Evolutionary conservation across 2,113 vertebrate genomes (phyloP).

Genomic region (Ceyx cyanopectus): DNA sequence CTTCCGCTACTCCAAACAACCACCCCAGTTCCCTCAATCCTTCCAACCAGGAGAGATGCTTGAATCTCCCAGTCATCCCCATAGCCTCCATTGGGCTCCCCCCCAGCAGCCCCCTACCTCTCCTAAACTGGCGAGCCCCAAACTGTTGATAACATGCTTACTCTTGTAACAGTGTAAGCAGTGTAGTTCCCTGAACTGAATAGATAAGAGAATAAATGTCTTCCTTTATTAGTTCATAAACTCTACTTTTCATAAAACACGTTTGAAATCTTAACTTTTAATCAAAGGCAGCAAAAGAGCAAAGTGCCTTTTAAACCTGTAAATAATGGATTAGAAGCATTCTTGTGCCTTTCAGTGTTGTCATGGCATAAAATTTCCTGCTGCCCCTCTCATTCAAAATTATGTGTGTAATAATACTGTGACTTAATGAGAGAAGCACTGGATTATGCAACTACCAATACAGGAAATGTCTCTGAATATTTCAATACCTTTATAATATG

Average conservation of each 20-base stretch:
- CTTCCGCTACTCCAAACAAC: too few species aligned
- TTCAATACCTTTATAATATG: neutral
- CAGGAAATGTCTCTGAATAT: neutral
- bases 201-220: neutral
- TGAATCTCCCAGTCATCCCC: too few species aligned
- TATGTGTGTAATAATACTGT: neutral
- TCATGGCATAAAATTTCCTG: neutral
- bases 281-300: neutral
- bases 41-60: too few species aligned
- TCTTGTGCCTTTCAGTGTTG: neutral
- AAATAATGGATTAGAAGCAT: constrained; percentile 32
- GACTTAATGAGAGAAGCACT: neutral
- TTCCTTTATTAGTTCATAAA: neutral
- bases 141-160: neutral
- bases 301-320: neutral
- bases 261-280: neutral
- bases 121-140: too few species aligned
- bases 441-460: neutral
- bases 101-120: too few species aligned
- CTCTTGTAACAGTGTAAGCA: neutral
- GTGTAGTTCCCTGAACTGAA: neutral
- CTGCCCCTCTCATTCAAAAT: neutral
- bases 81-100: too few species aligned
- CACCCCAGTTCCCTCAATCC: too few species aligned
- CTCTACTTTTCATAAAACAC: neutral